Base-by-base conservation (phyloP, 2,797 vertebrate species). In the Falco columbarius region DNA sequence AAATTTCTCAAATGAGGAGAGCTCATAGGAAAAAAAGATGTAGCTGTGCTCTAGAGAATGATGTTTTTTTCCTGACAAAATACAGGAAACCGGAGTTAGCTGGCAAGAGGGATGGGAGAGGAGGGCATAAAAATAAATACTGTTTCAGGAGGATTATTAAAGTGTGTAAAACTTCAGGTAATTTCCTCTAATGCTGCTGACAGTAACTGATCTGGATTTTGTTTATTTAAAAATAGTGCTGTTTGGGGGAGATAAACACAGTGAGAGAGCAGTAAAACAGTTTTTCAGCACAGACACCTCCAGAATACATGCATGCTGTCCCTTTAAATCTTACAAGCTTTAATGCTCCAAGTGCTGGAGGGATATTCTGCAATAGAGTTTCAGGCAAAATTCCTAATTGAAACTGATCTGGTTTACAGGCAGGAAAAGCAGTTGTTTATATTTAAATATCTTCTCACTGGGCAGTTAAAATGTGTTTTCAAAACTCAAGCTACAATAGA, bases 151-250 rank as follows among this genome's bases (percentile, higher is more conserved):
- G 67, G 23, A 71, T 81, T 81, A 71, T 81, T 89, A 92, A 90
- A 90, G 52, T 55, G 91, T 92, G 72, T 72, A 94, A 89, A 93
- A 91, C 74, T 87, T 97, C 89, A 95, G 96, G 89, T 95, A 91
- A 93, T 91, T 96, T 97, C 97, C 93, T 94, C 56, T 93, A 80
- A 96, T 92, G 96, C 72, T 92, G 89, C 56, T 88, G 54, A 91
- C 29, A 86, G 42, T 68, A 92, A 91, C 68, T 86, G 86, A 95
- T 90, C 61, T 93, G n/a, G 68, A 85, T 80, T 90, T 95, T 93
- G 71, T 85, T 97, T 96, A 86, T 94, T 95, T 96, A 72, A 85
- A 89, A 94, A 91, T 49, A 92, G 56, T 73, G 75, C 90, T 96
- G 94, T 3, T 62, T 30, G 34, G 27, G 56, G 94, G 83, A 91